Conservation (phyloP, 1,140 invertebrate species). For the Micrasema minimum region DNA sequence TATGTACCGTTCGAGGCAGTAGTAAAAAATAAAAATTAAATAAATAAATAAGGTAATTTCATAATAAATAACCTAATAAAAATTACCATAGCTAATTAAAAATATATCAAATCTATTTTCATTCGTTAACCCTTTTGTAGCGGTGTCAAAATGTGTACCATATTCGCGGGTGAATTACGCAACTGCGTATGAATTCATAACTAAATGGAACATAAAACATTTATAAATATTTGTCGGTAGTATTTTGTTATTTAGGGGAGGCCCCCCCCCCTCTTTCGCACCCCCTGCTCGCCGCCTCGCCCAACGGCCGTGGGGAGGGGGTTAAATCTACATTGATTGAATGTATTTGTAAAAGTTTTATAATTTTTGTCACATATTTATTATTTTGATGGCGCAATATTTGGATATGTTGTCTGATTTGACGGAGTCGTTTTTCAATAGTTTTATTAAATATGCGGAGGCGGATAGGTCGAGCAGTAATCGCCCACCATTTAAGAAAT, state of each 20-base stretch:
- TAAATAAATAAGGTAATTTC: too few relatives aligned
- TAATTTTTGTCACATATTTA: too few relatives aligned
- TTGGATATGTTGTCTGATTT: too few relatives aligned
- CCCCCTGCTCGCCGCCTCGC: slow-evolving; percentile 10
- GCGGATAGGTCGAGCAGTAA: too few relatives aligned
- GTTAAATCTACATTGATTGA: slow-evolving; percentile 35
- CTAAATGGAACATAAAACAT: slow-evolving; percentile 54
- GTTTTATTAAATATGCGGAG: too few relatives aligned
- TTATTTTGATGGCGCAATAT: slow-evolving; percentile 43
- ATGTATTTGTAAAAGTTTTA: not conserved
- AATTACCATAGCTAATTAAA: not conserved
- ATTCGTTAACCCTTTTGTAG: slow-evolving; percentile 12
- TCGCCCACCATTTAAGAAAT: too few relatives aligned
- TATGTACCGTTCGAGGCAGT: too few relatives aligned
- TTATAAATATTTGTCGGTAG: slow-evolving; percentile 54
- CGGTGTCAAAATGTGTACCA: slow-evolving; percentile 24
- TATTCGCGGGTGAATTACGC: slow-evolving; percentile 40
- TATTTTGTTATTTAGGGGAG: slow-evolving; percentile 51
- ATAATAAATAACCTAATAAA: too few relatives aligned
- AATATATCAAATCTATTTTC: not conserved
- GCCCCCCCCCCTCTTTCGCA: slow-evolving; percentile 20
- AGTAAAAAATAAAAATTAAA: too few relatives aligned
- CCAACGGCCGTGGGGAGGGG: slow-evolving; percentile 15
- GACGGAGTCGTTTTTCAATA: too few relatives aligned
- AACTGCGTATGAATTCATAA: slow-evolving; percentile 51